Conservation (phyloP, 1,140 invertebrate genomes). For the Vanessa tameamea region DNA sequence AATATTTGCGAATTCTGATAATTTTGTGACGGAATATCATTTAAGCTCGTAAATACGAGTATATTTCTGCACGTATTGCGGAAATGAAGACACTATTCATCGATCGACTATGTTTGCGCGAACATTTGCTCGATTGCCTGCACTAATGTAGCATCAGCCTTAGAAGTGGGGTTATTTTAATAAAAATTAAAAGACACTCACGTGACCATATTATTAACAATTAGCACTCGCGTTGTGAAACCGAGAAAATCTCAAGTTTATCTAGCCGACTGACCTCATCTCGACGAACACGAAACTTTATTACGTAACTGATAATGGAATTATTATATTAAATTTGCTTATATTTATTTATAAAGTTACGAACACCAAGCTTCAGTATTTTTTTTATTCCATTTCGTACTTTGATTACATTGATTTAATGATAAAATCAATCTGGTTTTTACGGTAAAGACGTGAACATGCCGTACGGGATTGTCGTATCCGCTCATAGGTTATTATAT, state of each 20-base stretch:
- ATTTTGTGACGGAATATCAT: neutral
- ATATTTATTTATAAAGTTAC: neutral
- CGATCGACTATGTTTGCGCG: neutral
- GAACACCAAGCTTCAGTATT: neutral
- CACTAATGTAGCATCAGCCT: neutral
- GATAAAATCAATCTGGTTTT: slow-evolving; percentile 1
- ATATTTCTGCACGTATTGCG: neutral
- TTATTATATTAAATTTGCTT: slow-evolving; percentile 7
- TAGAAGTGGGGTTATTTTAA: neutral
- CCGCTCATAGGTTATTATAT: neutral
- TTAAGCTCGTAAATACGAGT: neutral
- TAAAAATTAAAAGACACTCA: slow-evolving; percentile 19
- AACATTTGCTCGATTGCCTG: no score
- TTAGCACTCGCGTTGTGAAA: slow-evolving; percentile 7
- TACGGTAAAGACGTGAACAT: neutral
- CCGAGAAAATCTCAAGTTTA: slow-evolving; percentile 22
- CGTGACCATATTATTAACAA: slow-evolving; percentile 16
- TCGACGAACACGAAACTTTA: slow-evolving; percentile 19
- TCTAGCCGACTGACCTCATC: slow-evolving; percentile 29
- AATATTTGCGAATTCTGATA: neutral
- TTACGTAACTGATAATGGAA: slow-evolving; percentile 28
- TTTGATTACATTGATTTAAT: neutral
- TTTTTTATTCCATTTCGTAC: neutral
- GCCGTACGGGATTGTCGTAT: neutral
- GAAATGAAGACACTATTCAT: neutral